Evolutionary conservation across 2,888 invertebrate genomes (phyloP).

Genomic region (Amitus sp.): DNA sequence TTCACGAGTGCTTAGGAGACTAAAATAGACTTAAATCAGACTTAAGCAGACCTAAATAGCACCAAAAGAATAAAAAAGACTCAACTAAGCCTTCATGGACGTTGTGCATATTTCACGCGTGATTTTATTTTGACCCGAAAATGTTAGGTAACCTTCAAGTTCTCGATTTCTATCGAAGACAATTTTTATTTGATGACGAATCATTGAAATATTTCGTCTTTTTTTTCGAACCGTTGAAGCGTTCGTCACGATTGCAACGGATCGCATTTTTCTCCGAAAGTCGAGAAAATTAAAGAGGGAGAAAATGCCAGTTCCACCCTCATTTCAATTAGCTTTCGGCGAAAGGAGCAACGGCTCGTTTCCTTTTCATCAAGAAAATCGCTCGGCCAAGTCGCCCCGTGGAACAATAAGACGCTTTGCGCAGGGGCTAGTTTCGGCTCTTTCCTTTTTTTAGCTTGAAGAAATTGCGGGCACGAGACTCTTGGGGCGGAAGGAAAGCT

Average conservation of each 20-base stretch:
- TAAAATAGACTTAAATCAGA: too few species aligned
- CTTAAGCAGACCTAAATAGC: too few species aligned
- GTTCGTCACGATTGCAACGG: not conserved
- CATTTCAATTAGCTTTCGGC: not conserved
- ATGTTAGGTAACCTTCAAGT: too few species aligned
- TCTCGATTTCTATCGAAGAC: too few species aligned
- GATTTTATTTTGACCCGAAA: too few species aligned
- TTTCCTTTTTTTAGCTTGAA: slow-evolving; percentile 56
- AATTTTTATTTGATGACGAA: too few species aligned
- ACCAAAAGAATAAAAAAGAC: too few species aligned
- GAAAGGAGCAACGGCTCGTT: slow-evolving; percentile 4
- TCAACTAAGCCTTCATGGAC: too few species aligned
- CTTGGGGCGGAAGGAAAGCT: slow-evolving; percentile 58
- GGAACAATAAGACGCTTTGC: slow-evolving; percentile 44
- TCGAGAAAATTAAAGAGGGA: not conserved
- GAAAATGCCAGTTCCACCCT: not conserved
- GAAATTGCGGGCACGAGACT: slow-evolving; percentile 61
- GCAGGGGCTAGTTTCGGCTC: slow-evolving; percentile 36
- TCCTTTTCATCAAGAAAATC: slow-evolving; percentile 29
- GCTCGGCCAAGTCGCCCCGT: slow-evolving; percentile 25
- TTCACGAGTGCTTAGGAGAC: too few species aligned
- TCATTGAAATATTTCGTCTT: too few species aligned
- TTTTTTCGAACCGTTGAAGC: not conserved
- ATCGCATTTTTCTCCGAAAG: too few species aligned
- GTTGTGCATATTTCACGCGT: too few species aligned